Percentiles rank a stretch among this genome's conserved stretches.
Conservation (phyloP, 1,140 invertebrate genomes). For the Macrobrachium rosenbergii region DNA sequence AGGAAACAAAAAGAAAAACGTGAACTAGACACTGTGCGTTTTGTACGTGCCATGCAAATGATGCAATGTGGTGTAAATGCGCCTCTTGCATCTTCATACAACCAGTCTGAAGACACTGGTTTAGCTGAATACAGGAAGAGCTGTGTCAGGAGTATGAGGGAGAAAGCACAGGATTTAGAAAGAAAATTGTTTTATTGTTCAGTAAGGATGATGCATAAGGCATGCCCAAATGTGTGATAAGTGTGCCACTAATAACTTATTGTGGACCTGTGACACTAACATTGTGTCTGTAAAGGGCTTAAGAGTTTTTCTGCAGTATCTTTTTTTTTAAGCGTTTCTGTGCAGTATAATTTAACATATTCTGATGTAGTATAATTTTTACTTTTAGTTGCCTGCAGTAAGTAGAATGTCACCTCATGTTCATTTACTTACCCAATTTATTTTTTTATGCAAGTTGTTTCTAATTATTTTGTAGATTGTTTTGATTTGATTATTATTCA, state of each 20-base stretch:
- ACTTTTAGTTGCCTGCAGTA: background rate
- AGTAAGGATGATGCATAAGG: slow-evolving; percentile 23
- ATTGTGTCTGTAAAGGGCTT: too few species aligned
- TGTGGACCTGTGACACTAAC: background rate
- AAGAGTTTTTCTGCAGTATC: too few species aligned
- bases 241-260: slow-evolving; percentile 4
- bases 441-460: background rate
- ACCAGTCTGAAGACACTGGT: slow-evolving; percentile 44
- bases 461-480: background rate
- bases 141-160: slow-evolving; percentile 41
- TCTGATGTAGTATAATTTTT: too few species aligned
- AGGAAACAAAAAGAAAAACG: slow-evolving; percentile 78
- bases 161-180: slow-evolving; percentile 61
- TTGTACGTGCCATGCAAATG: slow-evolving; percentile 84
- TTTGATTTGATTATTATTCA: background rate
- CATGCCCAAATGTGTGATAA: background rate
- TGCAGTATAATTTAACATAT: too few species aligned
- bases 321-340: too few species aligned
- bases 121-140: slow-evolving; percentile 62
- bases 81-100: slow-evolving; percentile 34
- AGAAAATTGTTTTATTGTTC: slow-evolving; percentile 47
- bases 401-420: background rate
- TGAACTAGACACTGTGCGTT: slow-evolving; percentile 80
- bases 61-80: slow-evolving; percentile 72
- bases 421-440: background rate